Evolutionary conservation across 2,797 vertebrate genomes (phyloP).

Genomic region (Cuniculus paca): DNA sequence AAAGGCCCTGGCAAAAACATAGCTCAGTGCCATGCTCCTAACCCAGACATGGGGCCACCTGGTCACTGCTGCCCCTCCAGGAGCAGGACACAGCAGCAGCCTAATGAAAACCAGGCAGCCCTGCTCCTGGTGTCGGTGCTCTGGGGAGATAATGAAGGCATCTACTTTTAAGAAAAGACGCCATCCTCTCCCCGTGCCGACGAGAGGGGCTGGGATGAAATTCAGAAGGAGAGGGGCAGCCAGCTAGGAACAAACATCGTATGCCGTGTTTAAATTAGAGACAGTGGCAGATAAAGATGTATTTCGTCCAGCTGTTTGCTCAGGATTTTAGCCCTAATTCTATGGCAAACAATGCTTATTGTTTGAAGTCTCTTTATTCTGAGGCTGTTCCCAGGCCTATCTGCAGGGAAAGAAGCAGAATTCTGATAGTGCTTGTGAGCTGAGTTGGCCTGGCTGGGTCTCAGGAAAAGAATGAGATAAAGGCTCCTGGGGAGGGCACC

Average conservation of each 20-base stretch:
- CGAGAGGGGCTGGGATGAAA: not conserved
- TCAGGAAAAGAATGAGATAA: constrained; percentile 78
- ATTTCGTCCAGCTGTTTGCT: constrained; percentile 83
- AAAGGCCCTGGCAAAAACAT: not conserved
- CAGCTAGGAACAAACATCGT: constrained; percentile 75
- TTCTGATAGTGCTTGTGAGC: constrained; percentile 76
- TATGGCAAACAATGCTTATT: constrained; percentile 79
- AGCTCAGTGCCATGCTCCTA: not conserved
- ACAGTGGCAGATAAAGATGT: constrained; percentile 75
- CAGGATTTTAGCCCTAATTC: constrained; percentile 83
- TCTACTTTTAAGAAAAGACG: constrained; percentile 51
- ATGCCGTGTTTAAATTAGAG: constrained; percentile 72
- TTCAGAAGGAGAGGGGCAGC: constrained; percentile 9
- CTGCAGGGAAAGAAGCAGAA: constrained; percentile 79
- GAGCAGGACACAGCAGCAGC: not conserved
- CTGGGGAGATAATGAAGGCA: not conserved
- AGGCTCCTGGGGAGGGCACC: not conserved
- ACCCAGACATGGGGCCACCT: fast-evolving
- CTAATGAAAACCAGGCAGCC: not conserved
- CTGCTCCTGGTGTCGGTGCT: not conserved
- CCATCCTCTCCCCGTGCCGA: constrained; percentile 71
- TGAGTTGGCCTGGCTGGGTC: not conserved
- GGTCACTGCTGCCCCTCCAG: not conserved
- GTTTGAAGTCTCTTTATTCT: constrained; percentile 75
- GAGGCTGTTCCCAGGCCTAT: constrained; percentile 82